Evolutionary conservation across 2,113 vertebrate genomes (phyloP), one percentile per base, ranked within the genome.

Genomic region (Xenopus borealis): DNA sequence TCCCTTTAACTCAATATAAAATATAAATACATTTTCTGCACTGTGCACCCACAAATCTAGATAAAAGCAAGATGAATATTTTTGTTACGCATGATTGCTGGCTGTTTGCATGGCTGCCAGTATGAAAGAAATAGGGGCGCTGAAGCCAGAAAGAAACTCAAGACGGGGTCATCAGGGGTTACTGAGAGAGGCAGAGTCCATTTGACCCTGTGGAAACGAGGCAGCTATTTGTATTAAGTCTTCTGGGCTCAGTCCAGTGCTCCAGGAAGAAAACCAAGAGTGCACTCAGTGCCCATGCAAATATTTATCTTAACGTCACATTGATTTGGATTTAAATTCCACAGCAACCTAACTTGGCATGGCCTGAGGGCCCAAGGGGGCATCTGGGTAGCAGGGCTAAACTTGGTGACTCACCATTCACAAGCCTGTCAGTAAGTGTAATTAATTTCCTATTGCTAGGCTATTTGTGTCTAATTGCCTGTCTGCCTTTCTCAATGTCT

Each of bases 381-480:
- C 74, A 77, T 70, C 50, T 64, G 74, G 67, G 74, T 77, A 77
- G 57, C 19, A 44, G 30, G 30, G 57, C 74, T 67, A 70, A 27
- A 70, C 47, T 77, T 33, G 57, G 46, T 69, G 73, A 69, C 66
- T 69, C 74, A 75, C 46, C 57, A 61, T 69, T 68, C 72, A 53
- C 66, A 62, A 40, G 57, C 57, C 45, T 75, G 72, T 75, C 72
- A 69, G 57, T 69, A 53, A 68, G 30, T n/a, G 20, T 70, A 64
- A 77, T 77, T 77, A 70, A 77, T 77, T 64, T 70, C 59, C 74
- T 83, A 83, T 84, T 78, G 85, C 81, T 84, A 82, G 82, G 82
- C 82, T 84, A 86, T 87, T 86, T 82, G 78, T 77, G 75, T 84
- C 78, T 88, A 87, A 87, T 87, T 86, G 83, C 85, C 81, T 89